Evolutionary conservation across 2,113 vertebrate species (phyloP).

Genomic region (Tympanuchus pallidicinctus): DNA sequence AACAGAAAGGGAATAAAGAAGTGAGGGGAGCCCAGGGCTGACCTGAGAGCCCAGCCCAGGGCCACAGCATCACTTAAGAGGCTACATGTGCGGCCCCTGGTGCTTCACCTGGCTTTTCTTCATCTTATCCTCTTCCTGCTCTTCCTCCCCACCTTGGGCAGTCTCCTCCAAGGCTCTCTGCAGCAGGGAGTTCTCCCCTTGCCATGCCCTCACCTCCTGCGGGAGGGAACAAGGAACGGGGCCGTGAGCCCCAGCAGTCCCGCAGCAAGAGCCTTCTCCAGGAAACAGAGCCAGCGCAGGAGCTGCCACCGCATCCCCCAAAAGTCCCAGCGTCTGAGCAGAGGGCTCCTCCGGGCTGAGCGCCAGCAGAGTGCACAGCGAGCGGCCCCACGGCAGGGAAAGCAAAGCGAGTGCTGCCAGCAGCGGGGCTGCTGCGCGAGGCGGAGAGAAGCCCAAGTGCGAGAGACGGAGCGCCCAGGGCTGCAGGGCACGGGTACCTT

Average conservation of each 20-base stretch:
- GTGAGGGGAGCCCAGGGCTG: neutral
- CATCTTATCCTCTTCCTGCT: slow-evolving; percentile 81
- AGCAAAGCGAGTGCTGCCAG: neutral
- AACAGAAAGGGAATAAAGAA: slow-evolving; percentile 36
- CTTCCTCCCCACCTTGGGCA: slow-evolving; percentile 78
- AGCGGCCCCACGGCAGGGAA: slow-evolving; percentile 16
- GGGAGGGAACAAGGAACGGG: slow-evolving; percentile 19
- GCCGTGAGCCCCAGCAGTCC: neutral
- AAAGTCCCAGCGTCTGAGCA: slow-evolving; percentile 34
- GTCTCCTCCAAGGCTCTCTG: slow-evolving; percentile 83
- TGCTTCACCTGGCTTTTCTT: slow-evolving; percentile 80
- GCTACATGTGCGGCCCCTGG: neutral
- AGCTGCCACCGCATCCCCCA: slow-evolving; percentile 16
- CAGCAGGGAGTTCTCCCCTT: slow-evolving; percentile 85
- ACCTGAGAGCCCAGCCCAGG: neutral
- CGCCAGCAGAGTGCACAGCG: neutral
- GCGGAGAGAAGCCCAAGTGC: slow-evolving; percentile 41
- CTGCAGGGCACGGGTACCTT: slow-evolving; percentile 83
- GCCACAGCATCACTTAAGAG: neutral
- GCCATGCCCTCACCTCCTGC: slow-evolving; percentile 89
- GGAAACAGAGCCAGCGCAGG: slow-evolving; percentile 18
- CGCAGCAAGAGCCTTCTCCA: neutral
- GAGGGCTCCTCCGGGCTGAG: neutral
- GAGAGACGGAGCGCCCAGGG: slow-evolving; percentile 33
- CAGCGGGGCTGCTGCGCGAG: neutral